Base-by-base conservation (phyloP, 2,888 invertebrate species). In the Callosobruchus maculatus region DNA sequence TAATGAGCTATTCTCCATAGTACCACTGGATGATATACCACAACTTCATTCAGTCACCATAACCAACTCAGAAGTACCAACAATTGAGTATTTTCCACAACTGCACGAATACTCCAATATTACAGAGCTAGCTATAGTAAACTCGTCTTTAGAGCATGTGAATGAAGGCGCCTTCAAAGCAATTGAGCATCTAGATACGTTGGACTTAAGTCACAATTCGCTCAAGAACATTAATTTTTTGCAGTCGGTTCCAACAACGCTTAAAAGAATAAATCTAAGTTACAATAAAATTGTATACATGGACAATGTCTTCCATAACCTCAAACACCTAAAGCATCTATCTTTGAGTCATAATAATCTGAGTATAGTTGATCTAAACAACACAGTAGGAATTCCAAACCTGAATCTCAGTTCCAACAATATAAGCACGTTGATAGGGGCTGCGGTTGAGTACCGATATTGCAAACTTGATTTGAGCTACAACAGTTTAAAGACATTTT, bases 301-400 rank as follows among this genome's bases (percentile, higher is more conserved):
- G 21, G 75, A 73, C 20, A 70, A 72, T 21, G 72, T 73, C 18
- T 75, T 75, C 68, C 26, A 21, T 0, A 67, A 21, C n/a, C 21
- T 74, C 21, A 18, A 0, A 31, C 0, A 0, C 13, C 21, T 73
- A n/a, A 2, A 13, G 66, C 21, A 26, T 20, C n/a, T 76, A 20
- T 72, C 74, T 70, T 70, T 76, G 22, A 74, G 74, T 68, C 20
- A 73, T 22, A 76, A 76, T 69, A 31, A 26, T 22, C 73, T 76
- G 7, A 72, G n/a, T 5, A 69, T 74, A 30, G 9, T 76, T 26
- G 76, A 76, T 22, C 69, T 76, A 22, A 73, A 70, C 21, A 69
- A 22, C 20, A 68, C 74, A 20, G 21, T 66, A 13, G 21, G 49
- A 5, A 20, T 72, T n/a, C 13, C 5, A n/a, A 21, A 71, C 3